Conservation (phyloP, 2,113 vertebrate genomes). For the Gracilinanus agilis region DNA sequence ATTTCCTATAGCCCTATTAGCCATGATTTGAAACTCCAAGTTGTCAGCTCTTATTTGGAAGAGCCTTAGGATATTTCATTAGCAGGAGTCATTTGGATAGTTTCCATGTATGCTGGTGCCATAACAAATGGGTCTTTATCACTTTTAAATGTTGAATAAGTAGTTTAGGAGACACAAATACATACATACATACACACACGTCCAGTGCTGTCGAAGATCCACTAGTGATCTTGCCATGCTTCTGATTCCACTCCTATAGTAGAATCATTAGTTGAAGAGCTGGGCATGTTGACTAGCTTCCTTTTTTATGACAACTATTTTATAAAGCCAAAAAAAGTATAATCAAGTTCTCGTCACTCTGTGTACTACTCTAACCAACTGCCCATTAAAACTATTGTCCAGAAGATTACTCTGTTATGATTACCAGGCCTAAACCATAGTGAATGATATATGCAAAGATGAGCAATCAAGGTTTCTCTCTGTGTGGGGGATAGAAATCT, state of each 20-base stretch:
- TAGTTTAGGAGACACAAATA: background rate
- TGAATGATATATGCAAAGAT: background rate
- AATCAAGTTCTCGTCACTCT: background rate
- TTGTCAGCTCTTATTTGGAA: background rate
- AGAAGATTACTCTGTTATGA: background rate
- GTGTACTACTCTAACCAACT: background rate
- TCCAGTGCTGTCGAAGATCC: background rate
- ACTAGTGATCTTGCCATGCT: background rate
- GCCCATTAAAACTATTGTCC: background rate
- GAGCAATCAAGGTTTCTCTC: conserved; percentile 40
- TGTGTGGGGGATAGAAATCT: conserved; percentile 9
- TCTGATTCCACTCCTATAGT: background rate
- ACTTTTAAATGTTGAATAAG: conserved; percentile 8
- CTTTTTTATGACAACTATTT: background rate
- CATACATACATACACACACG: background rate
- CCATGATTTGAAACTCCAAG: background rate
- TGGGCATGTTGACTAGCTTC: background rate
- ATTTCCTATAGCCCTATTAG: background rate
- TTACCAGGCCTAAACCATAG: background rate
- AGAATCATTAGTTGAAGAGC: background rate
- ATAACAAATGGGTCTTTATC: background rate
- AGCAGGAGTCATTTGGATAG: background rate
- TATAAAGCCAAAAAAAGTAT: background rate
- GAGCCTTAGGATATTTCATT: background rate
- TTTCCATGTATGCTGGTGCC: background rate